A percentile compares a stretch with the other conserved stretches of the same genome.
Evolutionary conservation across 2,888 invertebrate genomes (phyloP).

Genomic region (Ditula angustiorana): DNA sequence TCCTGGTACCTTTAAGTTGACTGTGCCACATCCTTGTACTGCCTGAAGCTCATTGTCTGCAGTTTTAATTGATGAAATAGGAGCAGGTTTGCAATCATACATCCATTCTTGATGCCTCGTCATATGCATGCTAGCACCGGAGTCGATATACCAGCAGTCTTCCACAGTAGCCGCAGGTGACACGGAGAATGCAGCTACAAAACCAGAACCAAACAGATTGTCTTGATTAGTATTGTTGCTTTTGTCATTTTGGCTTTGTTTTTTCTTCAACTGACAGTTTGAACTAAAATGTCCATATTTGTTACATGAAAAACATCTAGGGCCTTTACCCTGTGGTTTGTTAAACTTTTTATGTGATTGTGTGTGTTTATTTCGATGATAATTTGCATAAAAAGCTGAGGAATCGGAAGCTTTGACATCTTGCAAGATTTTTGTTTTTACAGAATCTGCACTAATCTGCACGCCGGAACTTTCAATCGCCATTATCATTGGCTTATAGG

Average conservation of each 20-base stretch:
- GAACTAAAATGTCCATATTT: slow-evolving; percentile 35
- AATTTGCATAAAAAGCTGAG: slow-evolving; percentile 33
- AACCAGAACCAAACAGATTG: no score
- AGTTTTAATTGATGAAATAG: background rate
- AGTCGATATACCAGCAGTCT: background rate
- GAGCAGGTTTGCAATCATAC: background rate
- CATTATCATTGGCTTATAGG: slow-evolving; percentile 43
- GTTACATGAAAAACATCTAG: slow-evolving; percentile 38
- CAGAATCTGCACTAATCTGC: slow-evolving; percentile 15
- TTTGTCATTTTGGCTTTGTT: slow-evolving; percentile 6
- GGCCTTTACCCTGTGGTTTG: slow-evolving; percentile 19
- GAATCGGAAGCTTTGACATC: slow-evolving; percentile 35
- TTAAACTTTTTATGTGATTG: no score
- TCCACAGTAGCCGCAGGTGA: background rate
- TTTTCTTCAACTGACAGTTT: slow-evolving; percentile 28
- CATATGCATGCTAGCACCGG: slow-evolving; percentile 1
- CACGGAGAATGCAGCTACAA: slow-evolving; percentile 5
- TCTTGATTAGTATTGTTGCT: background rate
- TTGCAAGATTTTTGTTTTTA: slow-evolving; percentile 41
- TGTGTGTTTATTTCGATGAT: background rate
- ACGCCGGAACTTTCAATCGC: slow-evolving; percentile 30
- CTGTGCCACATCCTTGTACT: background rate
- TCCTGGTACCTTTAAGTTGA: background rate
- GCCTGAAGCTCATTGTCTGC: background rate
- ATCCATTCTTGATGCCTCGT: background rate